These are phyloP conservation scores for Petrolisthes cinctipes DNA, from an alignment of 2,888 invertebrate species.

Conservation along the genomic window DNA sequence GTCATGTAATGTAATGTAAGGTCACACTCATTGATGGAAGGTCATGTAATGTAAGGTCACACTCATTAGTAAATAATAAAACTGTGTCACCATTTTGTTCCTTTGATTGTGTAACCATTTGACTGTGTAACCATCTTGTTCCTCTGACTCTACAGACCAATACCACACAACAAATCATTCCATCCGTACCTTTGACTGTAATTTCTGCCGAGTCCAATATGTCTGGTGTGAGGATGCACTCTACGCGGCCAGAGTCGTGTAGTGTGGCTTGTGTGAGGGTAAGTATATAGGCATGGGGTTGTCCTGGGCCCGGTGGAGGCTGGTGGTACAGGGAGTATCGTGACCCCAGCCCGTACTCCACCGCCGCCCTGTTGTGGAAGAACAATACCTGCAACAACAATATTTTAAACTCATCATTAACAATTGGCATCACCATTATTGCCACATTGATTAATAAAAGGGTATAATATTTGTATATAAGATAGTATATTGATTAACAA, in stretches of 20 bases:
- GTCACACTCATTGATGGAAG: background rate
- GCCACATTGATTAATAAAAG: background rate
- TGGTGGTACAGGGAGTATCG: slow-evolving; percentile 17
- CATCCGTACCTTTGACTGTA: slow-evolving; percentile 19
- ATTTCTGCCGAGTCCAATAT: slow-evolving; percentile 22
- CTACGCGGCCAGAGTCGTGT: slow-evolving; percentile 23
- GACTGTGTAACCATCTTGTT: no score
- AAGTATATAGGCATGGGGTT: slow-evolving; percentile 18
- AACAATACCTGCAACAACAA: slow-evolving; percentile 34
- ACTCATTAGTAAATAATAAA: background rate
- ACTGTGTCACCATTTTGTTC: no score
- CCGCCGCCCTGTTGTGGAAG: slow-evolving; percentile 40
- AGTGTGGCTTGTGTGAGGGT: slow-evolving; percentile 4
- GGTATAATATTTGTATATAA: no score
- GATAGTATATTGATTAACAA: no score
- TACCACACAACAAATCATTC: no score
- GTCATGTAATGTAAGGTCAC: background rate
- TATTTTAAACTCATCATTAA: background rate
- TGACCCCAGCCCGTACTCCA: background rate
- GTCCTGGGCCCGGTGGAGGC: background rate
- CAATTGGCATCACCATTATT: background rate
- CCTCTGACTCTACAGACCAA: no score
- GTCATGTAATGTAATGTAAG: background rate
- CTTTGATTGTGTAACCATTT: no score
- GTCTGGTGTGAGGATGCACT: slow-evolving; percentile 36